phyloP scores from a whole-genome alignment of 2,888 invertebrate species.

The Amphipyra berbera region DNA sequence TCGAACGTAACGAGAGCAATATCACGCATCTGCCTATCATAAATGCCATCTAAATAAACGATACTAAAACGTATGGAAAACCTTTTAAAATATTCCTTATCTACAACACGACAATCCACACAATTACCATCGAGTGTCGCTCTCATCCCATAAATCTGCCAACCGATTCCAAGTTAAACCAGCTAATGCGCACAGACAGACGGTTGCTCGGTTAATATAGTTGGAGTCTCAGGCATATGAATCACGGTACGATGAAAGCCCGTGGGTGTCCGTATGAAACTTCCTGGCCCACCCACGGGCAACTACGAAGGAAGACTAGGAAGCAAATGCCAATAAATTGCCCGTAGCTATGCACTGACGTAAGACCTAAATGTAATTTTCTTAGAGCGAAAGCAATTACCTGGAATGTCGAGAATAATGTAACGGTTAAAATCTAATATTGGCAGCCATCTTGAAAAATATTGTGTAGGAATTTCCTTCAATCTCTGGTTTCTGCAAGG shows the following conservation, averaged over 20 bases:
- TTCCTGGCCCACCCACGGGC: conserved; percentile 86
- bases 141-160: conserved; percentile 66
- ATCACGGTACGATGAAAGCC: conserved; percentile 83
- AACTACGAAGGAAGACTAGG: conserved; percentile 63
- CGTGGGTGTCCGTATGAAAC: conserved; percentile 81
- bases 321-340: conserved; percentile 61
- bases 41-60: conserved; percentile 1
- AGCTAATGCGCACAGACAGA: conserved; percentile 70
- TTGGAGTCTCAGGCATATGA: conserved; percentile 72
- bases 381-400: conserved; percentile 48
- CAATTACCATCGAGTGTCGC: conserved; percentile 47
- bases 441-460: conserved; percentile 39
- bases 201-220: conserved; percentile 63
- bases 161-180: conserved; percentile 61
- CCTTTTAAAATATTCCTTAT: too few species aligned
- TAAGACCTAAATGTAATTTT: conserved; percentile 55
- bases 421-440: conserved; percentile 34
- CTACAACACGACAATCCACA: conserved; percentile 30
- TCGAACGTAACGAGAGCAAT: too few species aligned
- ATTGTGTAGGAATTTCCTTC: conserved; percentile 3
- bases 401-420: conserved; percentile 46
- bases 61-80: too few species aligned
- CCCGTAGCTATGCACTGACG: conserved; percentile 45
- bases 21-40: too few species aligned
- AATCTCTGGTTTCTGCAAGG: too few species aligned